A percentile compares a stretch with the other conserved stretches of the same genome.
These are phyloP conservation scores for Lanius collurio DNA, from an alignment of 2,113 vertebrate species.

Conservation along the genomic window DNA sequence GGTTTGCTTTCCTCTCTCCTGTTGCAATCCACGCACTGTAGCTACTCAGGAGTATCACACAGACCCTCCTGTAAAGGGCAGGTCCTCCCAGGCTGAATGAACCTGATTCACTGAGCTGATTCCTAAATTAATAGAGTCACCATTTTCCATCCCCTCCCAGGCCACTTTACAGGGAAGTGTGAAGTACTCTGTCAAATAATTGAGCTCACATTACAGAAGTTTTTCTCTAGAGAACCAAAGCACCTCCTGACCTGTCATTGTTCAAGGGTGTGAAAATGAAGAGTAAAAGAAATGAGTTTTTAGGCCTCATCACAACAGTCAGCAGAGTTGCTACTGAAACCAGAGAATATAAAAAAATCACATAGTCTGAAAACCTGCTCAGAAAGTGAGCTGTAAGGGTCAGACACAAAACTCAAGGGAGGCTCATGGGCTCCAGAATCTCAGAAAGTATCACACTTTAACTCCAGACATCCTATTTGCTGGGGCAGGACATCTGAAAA, in stretches of 20 bases:
- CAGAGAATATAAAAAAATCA: not conserved
- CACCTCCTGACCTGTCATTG: not conserved
- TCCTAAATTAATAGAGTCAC: not conserved
- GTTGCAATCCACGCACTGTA: fast-evolving
- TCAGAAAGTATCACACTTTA: not conserved
- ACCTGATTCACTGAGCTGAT: not conserved
- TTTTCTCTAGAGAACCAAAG: not conserved
- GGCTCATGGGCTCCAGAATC: not conserved
- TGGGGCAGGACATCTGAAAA: not conserved
- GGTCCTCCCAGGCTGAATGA: not conserved
- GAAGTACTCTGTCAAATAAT: not conserved
- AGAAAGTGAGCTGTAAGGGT: not conserved
- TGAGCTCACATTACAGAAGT: not conserved
- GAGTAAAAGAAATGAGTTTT: not conserved
- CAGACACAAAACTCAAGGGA: not conserved
- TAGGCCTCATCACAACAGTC: not conserved
- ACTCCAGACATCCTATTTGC: not conserved
- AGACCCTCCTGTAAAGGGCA: not conserved
- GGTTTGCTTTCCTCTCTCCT: not conserved
- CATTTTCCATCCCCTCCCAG: not conserved
- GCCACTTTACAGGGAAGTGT: not conserved
- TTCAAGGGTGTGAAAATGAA: not conserved
- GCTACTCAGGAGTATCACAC: not conserved
- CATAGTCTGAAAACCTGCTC: not conserved
- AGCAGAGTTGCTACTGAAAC: not conserved